A percentile compares a stretch with the other conserved stretches of the same genome.
Conservation (phyloP, 2,797 vertebrate genomes). For the Podarcis siculus region DNA sequence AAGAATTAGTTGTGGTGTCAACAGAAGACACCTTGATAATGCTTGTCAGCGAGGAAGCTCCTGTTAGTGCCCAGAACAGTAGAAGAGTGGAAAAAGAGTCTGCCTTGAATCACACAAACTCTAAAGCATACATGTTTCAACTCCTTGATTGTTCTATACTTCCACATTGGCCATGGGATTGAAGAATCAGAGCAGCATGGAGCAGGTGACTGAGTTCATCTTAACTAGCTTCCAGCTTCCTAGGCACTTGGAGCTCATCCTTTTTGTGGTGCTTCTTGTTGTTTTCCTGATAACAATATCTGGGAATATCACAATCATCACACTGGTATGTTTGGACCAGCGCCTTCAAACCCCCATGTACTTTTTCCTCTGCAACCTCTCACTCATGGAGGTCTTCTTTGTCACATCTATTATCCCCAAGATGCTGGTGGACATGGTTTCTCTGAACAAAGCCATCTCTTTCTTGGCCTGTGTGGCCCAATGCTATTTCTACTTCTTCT, state of each 20-base stretch:
- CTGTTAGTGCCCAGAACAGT: not conserved
- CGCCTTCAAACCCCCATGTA: conserved; percentile 46
- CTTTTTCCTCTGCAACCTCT: conserved; percentile 49
- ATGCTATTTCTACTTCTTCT: conserved; percentile 52
- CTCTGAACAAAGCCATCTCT: conserved; percentile 24
- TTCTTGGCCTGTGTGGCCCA: conserved; percentile 40
- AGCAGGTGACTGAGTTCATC: conserved; percentile 38
- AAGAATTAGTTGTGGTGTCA: not conserved
- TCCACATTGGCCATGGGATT: not conserved
- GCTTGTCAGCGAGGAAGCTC: not conserved
- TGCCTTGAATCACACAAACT: not conserved
- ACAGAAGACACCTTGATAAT: not conserved
- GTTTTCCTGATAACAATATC: conserved; percentile 23
- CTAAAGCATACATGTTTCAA: not conserved
- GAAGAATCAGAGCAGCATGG: not conserved
- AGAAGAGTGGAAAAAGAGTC: no score
- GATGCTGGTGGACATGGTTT: conserved; percentile 31
- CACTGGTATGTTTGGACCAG: conserved; percentile 16
- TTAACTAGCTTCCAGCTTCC: conserved; percentile 19
- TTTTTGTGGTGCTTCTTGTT: conserved; percentile 32
- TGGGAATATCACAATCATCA: conserved; percentile 44
- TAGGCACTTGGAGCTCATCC: not conserved
- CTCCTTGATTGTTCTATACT: no score
- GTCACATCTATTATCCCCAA: conserved; percentile 33
- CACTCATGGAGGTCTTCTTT: conserved; percentile 39